Percentiles rank a stretch among this genome's conserved stretches.
Conservation (phyloP, 2,888 invertebrate species). For the Macrosiphum euphorbiae region DNA sequence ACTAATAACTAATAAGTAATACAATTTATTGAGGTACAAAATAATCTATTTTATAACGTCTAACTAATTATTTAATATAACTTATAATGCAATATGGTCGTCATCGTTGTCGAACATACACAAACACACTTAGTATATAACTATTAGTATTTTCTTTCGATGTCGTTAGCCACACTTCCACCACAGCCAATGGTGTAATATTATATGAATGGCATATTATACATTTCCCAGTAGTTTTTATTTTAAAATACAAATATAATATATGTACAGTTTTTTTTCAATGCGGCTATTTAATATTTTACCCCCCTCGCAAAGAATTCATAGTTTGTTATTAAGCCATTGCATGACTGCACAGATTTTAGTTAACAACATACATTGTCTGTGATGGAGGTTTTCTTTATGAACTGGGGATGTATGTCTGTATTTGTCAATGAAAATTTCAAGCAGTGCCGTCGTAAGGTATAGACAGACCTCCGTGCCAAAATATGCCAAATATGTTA, state of each 20-base stretch:
- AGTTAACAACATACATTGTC: slow-evolving; percentile 9
- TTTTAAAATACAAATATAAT: not conserved
- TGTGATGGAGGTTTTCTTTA: not conserved
- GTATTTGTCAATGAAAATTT: slow-evolving; percentile 18
- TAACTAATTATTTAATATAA: not conserved
- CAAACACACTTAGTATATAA: not conserved
- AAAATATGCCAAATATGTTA: not conserved
- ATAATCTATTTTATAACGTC: not conserved
- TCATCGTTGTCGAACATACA: slow-evolving; percentile 58
- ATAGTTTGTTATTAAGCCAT: slow-evolving; percentile 16
- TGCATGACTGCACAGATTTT: not conserved
- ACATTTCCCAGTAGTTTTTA: not conserved
- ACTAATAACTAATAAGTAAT: slow-evolving; percentile 38
- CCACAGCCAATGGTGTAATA: slow-evolving; percentile 15
- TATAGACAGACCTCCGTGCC: not conserved
- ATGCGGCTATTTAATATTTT: slow-evolving; percentile 55
- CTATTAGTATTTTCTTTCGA: slow-evolving; percentile 13
- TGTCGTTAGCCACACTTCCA: not conserved
- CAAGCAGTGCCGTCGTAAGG: not conserved
- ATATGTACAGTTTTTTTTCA: slow-evolving; percentile 22
- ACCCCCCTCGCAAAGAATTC: slow-evolving; percentile 63
- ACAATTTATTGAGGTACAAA: not conserved
- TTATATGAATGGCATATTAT: not conserved
- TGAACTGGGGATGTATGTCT: not conserved
- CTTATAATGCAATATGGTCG: slow-evolving; percentile 50